These are phyloP conservation scores for Novumbra hubbsi DNA, from an alignment of 2,797 vertebrate genomes.

Conservation along the genomic window DNA sequence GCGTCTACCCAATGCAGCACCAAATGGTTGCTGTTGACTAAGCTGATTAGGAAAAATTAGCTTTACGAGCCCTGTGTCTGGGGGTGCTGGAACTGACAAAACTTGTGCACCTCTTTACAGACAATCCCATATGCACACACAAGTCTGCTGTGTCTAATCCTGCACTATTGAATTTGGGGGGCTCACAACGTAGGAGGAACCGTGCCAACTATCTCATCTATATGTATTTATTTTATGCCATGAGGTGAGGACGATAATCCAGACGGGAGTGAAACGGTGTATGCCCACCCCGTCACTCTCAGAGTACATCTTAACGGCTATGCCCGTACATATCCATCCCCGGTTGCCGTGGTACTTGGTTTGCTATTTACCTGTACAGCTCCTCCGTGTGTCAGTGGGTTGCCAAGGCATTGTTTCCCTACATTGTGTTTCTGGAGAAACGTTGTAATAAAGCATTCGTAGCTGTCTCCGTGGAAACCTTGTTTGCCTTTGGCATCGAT, in stretches of 20 bases:
- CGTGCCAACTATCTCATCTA: slow-evolving; percentile 38
- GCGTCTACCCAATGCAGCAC: slow-evolving; percentile 75
- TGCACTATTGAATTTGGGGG: slow-evolving; percentile 57
- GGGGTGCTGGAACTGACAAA: slow-evolving; percentile 74
- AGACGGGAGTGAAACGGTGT: slow-evolving; percentile 1
- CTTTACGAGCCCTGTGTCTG: slow-evolving; percentile 73
- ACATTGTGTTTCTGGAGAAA: neutral
- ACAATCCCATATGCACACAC: slow-evolving; percentile 71
- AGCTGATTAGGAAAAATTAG: slow-evolving; percentile 81
- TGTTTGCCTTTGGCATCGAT: slow-evolving; percentile 24
- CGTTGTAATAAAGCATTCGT: neutral
- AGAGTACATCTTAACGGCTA: neutral
- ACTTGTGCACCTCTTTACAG: slow-evolving; percentile 70
- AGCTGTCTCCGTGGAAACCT: neutral
- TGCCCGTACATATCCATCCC: neutral
- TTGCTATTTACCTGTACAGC: neutral
- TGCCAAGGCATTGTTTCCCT: neutral
- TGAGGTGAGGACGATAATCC: slow-evolving; percentile 40
- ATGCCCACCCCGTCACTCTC: neutral
- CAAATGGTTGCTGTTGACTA: slow-evolving; percentile 77
- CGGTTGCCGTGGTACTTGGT: neutral
- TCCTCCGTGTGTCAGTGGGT: neutral
- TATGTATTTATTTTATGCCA: slow-evolving; percentile 24
- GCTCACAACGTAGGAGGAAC: slow-evolving; percentile 39
- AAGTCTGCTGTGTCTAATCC: slow-evolving; percentile 67